Base-by-base conservation (phyloP, 2,888 invertebrate genomes). In the Tipula vernalis region DNA sequence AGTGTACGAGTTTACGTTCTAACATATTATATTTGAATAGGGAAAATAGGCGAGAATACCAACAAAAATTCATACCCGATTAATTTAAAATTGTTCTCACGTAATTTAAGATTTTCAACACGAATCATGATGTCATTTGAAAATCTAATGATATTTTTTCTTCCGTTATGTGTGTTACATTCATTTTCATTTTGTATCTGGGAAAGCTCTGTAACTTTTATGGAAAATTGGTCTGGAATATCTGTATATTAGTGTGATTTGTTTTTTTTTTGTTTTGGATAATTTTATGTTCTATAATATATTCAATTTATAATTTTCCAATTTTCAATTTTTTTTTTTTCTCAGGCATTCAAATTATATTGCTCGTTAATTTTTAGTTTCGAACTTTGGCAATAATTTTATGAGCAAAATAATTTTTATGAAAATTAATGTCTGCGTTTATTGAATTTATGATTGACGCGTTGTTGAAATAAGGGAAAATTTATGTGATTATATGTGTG, bases 61-160 rank as follows among this genome's bases (percentile, higher is more conserved):
- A 28, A 71, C 12, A 71, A 71, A 71, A 71, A 28, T 28, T 71
- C 28, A 28, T 71, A 71, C 71, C 71, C 71, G 71, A 71, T 71
- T 71, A 71, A 71, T 71, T 71, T 71, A 71, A 71, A 71, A 71
- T 71, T 71, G 71, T 71, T 71, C 71, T 71, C 71, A 71, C 71
- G 71, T 71, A 71, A 71, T 71, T 28, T 71, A 71, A 71, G 71
- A 71, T 71, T 71, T 71, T 71, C 71, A 71, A 28, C 71, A 71
- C 71, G 71, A 71, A 71, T 71, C 71, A 71, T 71, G 71, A 71
- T 71, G 71, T 71, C 71, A 71, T 71, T 71, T 28, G 71, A 71
- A 71, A 71, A 71, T 71, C 71, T 71, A 71, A 71, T 71, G 51
- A 57, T 57, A 15, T 57, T 57, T 44, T 57, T 57, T 57, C 51